Conservation (phyloP, 2,113 vertebrate species). For the Paratilapia polleni region DNA sequence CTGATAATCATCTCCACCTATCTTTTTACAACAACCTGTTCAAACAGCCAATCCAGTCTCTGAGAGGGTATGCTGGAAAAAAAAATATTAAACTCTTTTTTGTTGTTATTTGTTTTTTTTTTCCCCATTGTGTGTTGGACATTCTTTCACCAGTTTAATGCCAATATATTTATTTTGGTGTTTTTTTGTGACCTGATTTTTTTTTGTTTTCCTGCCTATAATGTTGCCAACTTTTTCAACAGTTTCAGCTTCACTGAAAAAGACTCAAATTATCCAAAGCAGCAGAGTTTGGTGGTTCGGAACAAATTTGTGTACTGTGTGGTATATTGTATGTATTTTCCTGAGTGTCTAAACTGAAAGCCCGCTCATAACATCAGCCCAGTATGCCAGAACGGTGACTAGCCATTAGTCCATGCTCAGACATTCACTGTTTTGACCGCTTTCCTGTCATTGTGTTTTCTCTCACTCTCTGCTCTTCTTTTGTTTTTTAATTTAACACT, state of each 20-base stretch:
- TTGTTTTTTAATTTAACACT: slow-evolving; percentile 28
- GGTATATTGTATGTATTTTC: slow-evolving; percentile 26
- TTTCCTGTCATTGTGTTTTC: slow-evolving; percentile 14
- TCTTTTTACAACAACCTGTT: rapidly evolving
- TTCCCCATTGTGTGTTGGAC: neutral
- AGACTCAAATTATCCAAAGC: neutral
- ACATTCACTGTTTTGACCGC: slow-evolving; percentile 16
- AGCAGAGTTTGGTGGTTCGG: neutral
- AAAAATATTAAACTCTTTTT: neutral
- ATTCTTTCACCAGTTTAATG: neutral
- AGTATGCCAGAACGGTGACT: slow-evolving; percentile 12
- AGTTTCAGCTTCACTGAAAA: neutral
- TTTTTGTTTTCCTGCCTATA: neutral
- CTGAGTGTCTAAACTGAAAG: slow-evolving; percentile 11
- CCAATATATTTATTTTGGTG: neutral
- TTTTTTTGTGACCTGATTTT: neutral
- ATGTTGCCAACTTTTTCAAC: neutral
- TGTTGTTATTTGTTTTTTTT: too few relatives aligned
- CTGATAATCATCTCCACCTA: neutral
- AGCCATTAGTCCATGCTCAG: neutral
- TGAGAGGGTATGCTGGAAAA: neutral
- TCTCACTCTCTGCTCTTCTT: slow-evolving; percentile 1
- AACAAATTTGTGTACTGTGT: neutral
- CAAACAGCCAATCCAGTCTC: neutral
- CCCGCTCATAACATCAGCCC: slow-evolving; percentile 10